Evolutionary conservation across 2,888 invertebrate species (phyloP), one percentile per base, ranked within the genome.

Genomic region (Archaeoteleia sp.): DNA sequence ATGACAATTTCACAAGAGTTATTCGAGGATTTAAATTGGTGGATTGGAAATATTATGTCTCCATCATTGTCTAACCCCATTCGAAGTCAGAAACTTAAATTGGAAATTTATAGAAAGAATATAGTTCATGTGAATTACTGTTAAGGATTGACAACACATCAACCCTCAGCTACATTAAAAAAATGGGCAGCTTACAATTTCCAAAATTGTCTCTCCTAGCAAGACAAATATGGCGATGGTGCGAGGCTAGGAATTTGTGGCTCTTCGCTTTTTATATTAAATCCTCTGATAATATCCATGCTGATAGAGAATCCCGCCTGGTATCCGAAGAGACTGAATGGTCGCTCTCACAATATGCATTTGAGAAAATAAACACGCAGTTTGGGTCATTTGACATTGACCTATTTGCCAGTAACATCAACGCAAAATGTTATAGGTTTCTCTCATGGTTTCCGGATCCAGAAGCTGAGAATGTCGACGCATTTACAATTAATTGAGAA

Each of bases 391-490:
- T 67, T 9, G 73, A 74, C 5, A 72, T 72, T 15, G 75, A 78
- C 42, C 48, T 76, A 5, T 78, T 78, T 58, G 75, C 76, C 9
- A 68, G 73, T 4, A 43, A 54, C 7, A 32, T 51, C 13, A 78
- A 78, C 60, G 30, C 35, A 12, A 78, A 78, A 55, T 78, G 77
- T 39, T 27, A 53, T 30, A 73, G 54, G 40, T 77, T 67, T 40
- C 25, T 76, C 13, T 79, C 77, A 8, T 78, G 75, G 72, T 37
- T 51, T 15, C 61, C 54, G 35, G 74, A 76, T 53, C 71, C 76
- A 12, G 67, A 73, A n/a, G 57, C 74, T 0, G 29, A 45, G 9
- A 34, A 45, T 12, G 49, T 75, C 1, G 74, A 79, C 49, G 76
- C 76, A 2, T 78, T 78, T 43, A 76, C 73, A 5, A 9, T 70